These are phyloP conservation scores for Aporophyla nigra DNA, from an alignment of 2,888 invertebrate species.

Conservation along the genomic window DNA sequence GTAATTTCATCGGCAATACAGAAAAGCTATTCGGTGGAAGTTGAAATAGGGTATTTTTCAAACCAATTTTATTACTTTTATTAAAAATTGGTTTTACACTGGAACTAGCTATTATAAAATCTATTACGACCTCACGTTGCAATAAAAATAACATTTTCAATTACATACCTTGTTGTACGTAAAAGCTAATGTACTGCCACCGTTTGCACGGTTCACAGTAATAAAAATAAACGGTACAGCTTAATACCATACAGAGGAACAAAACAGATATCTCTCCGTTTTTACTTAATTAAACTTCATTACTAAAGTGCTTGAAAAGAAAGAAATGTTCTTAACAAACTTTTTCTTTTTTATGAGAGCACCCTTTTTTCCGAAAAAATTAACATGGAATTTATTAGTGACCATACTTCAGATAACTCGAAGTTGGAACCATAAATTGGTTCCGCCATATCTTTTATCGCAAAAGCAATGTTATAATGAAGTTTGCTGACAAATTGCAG, in stretches of 20 bases:
- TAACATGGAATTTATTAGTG: conserved; percentile 33
- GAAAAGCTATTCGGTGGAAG: neutral
- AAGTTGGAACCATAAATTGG: conserved; percentile 59
- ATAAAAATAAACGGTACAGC: conserved; percentile 56
- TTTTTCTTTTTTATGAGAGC: conserved; percentile 31
- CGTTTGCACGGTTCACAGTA: conserved; percentile 37
- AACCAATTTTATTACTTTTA: conserved; percentile 1
- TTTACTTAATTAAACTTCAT: conserved; percentile 58
- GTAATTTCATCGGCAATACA: conserved; percentile 4
- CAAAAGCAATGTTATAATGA: conserved; percentile 51
- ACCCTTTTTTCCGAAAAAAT: conserved; percentile 38
- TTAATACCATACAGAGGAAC: conserved; percentile 37
- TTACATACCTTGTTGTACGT: conserved; percentile 8
- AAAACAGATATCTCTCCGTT: conserved; percentile 46
- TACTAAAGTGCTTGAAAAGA: conserved; percentile 52
- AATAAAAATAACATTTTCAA: conserved; percentile 35
- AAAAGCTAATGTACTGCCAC: conserved; percentile 26
- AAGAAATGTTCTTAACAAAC: conserved; percentile 36
- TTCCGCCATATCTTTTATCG: conserved; percentile 61
- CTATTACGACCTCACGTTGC: conserved; percentile 1
- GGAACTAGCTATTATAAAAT: neutral
- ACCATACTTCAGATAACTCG: conserved; percentile 35
- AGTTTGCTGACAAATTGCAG: conserved; percentile 59
- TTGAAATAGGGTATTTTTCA: neutral
- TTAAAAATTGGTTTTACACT: conserved; percentile 25